These are phyloP conservation scores for Sitta carolinensis DNA, from an alignment of 2,797 vertebrate species.

Conservation along the genomic window DNA sequence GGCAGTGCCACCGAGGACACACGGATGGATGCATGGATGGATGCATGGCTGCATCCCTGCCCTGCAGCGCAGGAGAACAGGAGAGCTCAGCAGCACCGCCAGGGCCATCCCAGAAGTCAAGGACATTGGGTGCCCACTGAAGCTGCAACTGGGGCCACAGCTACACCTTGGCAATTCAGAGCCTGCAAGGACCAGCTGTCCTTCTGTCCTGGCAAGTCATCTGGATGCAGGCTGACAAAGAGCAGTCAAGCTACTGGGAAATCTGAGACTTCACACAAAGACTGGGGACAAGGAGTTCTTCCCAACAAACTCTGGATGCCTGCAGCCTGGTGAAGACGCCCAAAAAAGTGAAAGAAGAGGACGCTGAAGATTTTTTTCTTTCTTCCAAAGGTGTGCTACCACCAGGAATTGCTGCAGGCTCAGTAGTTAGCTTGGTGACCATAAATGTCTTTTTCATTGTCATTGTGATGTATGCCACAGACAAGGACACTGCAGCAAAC, in stretches of 20 bases:
- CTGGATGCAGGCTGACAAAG: neutral
- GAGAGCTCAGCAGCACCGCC: neutral
- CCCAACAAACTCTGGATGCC: fast-evolving
- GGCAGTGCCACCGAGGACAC: neutral
- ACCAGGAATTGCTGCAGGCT: neutral
- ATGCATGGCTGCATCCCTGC: fast-evolving
- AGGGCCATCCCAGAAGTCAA: neutral
- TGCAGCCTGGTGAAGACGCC: neutral
- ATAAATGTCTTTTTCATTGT: neutral
- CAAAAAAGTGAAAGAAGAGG: neutral
- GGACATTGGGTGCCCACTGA: neutral
- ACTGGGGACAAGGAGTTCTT: neutral
- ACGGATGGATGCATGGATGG: no score
- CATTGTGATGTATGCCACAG: neutral
- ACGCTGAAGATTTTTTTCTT: neutral
- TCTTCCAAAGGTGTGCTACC: neutral
- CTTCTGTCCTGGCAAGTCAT: neutral
- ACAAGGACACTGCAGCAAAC: constrained; percentile 19
- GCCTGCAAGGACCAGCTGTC: neutral
- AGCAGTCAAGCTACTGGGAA: neutral
- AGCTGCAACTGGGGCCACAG: neutral
- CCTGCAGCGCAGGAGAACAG: fast-evolving
- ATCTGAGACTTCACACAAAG: neutral
- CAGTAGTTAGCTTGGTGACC: neutral
- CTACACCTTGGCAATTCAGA: neutral